phyloP scores from a whole-genome alignment of 2,888 invertebrate species.

The Eremobia ochroleuca region DNA sequence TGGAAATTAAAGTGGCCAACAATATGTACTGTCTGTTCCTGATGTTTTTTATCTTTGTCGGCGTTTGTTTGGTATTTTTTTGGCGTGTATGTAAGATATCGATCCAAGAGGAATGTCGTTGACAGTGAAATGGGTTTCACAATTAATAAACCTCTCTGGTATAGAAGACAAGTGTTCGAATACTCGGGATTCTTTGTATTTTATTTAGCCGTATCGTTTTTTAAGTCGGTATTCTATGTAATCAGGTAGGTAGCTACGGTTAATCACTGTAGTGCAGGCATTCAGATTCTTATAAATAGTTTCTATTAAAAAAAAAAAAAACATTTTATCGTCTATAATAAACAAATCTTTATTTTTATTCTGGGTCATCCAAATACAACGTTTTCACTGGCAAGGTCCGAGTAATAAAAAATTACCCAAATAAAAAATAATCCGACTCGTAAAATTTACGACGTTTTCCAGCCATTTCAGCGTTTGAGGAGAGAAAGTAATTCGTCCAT shows the following conservation, averaged over 20 bases:
- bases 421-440: slow-evolving; percentile 85
- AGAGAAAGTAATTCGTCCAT: slow-evolving; percentile 89
- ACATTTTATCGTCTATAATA: slow-evolving; percentile 43
- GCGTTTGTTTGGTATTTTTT: slow-evolving; percentile 79
- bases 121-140: slow-evolving; percentile 90
- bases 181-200: slow-evolving; percentile 77
- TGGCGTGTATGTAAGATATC: slow-evolving; percentile 82
- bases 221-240: slow-evolving; percentile 31
- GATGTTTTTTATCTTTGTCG: slow-evolving; percentile 86
- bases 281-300: slow-evolving; percentile 38
- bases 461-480: slow-evolving; percentile 87
- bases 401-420: slow-evolving; percentile 82
- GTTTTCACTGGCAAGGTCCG: slow-evolving; percentile 68
- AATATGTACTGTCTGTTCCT: slow-evolving; percentile 85
- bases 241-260: slow-evolving; percentile 40
- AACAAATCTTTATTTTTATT: slow-evolving; percentile 61
- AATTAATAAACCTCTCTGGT: slow-evolving; percentile 89
- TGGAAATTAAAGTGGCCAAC: slow-evolving; percentile 89
- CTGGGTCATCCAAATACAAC: slow-evolving; percentile 59
- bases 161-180: slow-evolving; percentile 80
- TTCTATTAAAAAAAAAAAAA: slow-evolving; percentile 39
- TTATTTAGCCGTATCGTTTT: slow-evolving; percentile 57
- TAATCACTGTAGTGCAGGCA: slow-evolving; percentile 33
- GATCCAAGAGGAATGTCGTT: slow-evolving; percentile 86
- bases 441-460: slow-evolving; percentile 87